Percentiles rank a stretch among this genome's conserved stretches.
Evolutionary conservation across 2,113 vertebrate species (phyloP).

Genomic region (Apodemus sylvaticus): DNA sequence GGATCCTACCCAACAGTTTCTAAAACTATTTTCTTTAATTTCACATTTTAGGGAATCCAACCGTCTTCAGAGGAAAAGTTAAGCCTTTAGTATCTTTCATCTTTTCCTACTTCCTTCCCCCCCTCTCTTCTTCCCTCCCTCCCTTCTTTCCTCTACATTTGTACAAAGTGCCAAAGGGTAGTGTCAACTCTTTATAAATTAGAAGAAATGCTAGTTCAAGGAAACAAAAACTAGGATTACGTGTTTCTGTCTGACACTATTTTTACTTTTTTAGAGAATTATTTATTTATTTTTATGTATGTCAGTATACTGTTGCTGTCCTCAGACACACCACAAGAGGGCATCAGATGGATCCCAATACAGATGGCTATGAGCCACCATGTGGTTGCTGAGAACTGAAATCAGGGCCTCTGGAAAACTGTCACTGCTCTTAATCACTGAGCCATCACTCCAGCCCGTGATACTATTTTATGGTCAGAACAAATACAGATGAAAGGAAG

Average conservation of each 20-base stretch:
- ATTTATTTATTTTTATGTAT: no score
- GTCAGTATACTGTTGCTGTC: no score
- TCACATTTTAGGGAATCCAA: not conserved
- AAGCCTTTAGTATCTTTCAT: not conserved
- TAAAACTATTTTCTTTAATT: not conserved
- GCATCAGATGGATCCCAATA: no score
- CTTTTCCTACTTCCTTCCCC: fast-evolving
- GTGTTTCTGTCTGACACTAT: not conserved
- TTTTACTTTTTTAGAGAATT: not conserved
- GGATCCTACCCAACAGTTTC: not conserved
- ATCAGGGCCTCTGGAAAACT: no score
- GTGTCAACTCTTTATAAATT: not conserved
- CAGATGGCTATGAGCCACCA: no score
- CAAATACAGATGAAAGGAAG: not conserved
- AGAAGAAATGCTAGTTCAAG: not conserved
- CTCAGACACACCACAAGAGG: no score
- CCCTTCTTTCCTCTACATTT: not conserved
- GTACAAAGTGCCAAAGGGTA: not conserved
- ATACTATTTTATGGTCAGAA: not conserved
- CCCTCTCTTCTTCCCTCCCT: not conserved
- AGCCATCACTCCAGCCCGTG: no score
- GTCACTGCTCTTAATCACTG: no score
- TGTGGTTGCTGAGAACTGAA: no score
- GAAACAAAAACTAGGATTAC: not conserved
- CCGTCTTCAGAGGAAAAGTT: not conserved